Conservation (phyloP, 2,113 vertebrate genomes). For the Vulpes lagopus region DNA sequence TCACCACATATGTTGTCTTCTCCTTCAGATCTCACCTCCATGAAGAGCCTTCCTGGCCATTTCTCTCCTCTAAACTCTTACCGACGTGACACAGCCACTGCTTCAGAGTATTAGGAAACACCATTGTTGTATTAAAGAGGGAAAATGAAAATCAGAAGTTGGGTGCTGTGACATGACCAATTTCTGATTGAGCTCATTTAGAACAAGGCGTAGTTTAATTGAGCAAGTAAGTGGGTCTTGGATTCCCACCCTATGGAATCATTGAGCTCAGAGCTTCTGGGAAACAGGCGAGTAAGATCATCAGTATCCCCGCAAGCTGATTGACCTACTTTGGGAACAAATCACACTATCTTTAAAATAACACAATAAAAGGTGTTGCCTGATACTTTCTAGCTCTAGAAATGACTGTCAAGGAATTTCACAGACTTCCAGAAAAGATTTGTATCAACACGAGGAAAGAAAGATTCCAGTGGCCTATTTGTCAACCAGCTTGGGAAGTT, state of each 20-base stretch:
- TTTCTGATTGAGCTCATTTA: neutral
- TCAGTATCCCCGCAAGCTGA: neutral
- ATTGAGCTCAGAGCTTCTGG: neutral
- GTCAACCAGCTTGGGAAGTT: neutral
- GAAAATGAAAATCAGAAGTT: neutral
- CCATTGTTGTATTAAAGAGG: neutral
- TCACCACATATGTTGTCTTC: neutral
- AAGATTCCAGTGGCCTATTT: neutral
- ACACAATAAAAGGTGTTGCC: neutral
- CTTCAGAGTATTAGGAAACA: neutral
- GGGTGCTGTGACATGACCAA: neutral
- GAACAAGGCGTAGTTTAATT: neutral
- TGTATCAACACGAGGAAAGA: neutral
- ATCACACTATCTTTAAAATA: neutral
- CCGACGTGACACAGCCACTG: neutral
- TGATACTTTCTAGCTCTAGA: slow-evolving; percentile 15
- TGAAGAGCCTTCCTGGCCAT: neutral
- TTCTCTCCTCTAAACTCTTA: neutral
- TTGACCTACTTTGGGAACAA: neutral
- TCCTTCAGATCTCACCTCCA: neutral
- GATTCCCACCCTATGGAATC: neutral
- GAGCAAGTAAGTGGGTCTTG: neutral
- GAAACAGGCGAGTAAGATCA: neutral
- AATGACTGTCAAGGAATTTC: neutral
- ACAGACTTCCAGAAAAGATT: neutral